Conservation (phyloP, 2,797 vertebrate genomes). For the Mergus octosetaceus region DNA sequence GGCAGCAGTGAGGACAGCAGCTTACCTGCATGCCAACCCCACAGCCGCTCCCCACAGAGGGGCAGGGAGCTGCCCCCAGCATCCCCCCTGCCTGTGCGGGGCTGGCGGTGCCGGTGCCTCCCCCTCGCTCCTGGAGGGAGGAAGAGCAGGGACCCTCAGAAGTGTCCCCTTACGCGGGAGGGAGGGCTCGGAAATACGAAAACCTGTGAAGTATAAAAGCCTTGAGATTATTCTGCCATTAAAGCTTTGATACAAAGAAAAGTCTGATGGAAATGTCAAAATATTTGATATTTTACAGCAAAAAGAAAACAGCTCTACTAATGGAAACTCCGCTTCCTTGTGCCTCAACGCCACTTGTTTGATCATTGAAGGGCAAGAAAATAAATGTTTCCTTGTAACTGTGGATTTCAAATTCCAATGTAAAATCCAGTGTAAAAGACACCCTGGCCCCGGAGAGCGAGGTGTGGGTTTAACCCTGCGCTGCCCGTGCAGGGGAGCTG, state of each 20-base stretch:
- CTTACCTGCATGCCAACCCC: background rate
- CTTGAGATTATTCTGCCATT: slow-evolving; percentile 61
- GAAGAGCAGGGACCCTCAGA: slow-evolving; percentile 6
- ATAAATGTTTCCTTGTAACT: slow-evolving; percentile 65
- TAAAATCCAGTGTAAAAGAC: slow-evolving; percentile 59
- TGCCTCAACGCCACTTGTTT: slow-evolving; percentile 52
- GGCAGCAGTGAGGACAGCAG: background rate
- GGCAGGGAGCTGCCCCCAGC: fast-evolving
- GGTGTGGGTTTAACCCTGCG: background rate
- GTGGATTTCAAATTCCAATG: slow-evolving; percentile 50
- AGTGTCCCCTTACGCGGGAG: slow-evolving; percentile 28
- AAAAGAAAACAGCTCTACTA: slow-evolving; percentile 57
- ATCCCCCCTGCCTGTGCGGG: background rate
- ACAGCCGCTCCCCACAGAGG: background rate
- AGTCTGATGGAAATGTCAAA: slow-evolving; percentile 72
- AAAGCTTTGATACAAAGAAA: slow-evolving; percentile 63
- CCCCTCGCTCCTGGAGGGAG: background rate
- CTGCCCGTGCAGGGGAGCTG: fast-evolving
- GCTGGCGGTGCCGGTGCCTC: slow-evolving; percentile 4
- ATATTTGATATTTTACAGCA: slow-evolving; percentile 72
- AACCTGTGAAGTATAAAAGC: slow-evolving; percentile 57
- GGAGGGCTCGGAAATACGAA: background rate
- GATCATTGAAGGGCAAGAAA: slow-evolving; percentile 70
- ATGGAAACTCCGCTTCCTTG: slow-evolving; percentile 49
- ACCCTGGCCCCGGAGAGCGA: background rate